Conservation (phyloP, 2,113 vertebrate genomes). For the Notechis scutatus region DNA sequence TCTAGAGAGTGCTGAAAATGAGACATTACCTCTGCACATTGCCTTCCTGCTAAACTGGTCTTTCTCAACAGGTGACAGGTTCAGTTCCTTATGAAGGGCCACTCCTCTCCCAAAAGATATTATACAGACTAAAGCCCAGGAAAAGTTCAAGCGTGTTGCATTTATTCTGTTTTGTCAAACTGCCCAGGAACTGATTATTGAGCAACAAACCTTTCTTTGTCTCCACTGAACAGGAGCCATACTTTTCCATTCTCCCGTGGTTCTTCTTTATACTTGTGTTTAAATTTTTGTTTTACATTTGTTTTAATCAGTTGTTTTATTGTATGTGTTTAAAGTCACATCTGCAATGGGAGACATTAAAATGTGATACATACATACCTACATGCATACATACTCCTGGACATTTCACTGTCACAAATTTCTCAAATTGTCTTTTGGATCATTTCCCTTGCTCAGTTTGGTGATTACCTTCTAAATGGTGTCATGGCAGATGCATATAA, state of each 20-base stretch:
- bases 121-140: neutral
- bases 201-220: neutral
- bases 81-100: neutral
- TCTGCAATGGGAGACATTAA: neutral
- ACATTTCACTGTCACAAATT: constrained; percentile 36
- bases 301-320: neutral
- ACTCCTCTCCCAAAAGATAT: neutral
- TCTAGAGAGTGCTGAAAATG: neutral
- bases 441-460: constrained; percentile 57
- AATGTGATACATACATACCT: neutral
- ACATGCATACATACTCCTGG: neutral
- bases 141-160: neutral
- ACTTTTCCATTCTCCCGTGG: neutral
- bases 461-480: constrained; percentile 74
- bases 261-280: neutral
- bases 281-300: neutral
- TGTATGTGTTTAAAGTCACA: neutral
- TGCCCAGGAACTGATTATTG: neutral
- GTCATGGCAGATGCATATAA: constrained; percentile 74
- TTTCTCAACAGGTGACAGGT: neutral
- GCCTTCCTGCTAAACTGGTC: neutral
- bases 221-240: neutral
- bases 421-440: constrained; percentile 32
- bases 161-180: neutral
- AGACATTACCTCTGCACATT: neutral